These are phyloP conservation scores for Neoaliturus tenellus DNA, from an alignment of 2,888 invertebrate genomes.

Conservation along the genomic window DNA sequence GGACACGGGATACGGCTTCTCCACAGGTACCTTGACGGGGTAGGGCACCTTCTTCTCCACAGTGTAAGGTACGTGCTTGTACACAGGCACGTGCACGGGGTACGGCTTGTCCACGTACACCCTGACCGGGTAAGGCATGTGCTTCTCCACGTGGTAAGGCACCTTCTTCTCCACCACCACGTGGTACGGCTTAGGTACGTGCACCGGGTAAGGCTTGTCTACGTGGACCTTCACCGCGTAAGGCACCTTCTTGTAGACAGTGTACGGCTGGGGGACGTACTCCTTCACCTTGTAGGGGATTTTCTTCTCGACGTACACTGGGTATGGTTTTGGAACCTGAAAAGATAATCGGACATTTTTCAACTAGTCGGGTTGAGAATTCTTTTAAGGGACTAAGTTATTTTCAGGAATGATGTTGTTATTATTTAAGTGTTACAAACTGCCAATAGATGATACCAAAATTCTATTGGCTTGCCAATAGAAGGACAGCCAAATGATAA, in stretches of 20 bases:
- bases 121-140: conserved; percentile 57
- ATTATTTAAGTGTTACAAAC: too few species aligned
- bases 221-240: conserved; percentile 65
- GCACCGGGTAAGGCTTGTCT: conserved; percentile 59
- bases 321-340: conserved; percentile 80
- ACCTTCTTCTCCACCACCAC: conserved; percentile 84
- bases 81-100: conserved; percentile 56
- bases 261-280: conserved; percentile 74
- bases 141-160: conserved; percentile 73
- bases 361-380: too few species aligned
- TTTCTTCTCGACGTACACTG: conserved; percentile 70
- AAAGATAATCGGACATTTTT: too few species aligned
- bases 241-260: conserved; percentile 62
- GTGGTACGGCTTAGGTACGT: conserved; percentile 75
- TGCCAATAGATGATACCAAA: too few species aligned
- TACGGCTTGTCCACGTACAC: conserved; percentile 57
- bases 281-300: conserved; percentile 60
- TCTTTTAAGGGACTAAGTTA: too few species aligned
- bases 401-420: too few species aligned
- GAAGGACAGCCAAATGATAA: too few species aligned
- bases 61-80: conserved; percentile 34
- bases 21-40: conserved; percentile 65
- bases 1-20: conserved; percentile 61
- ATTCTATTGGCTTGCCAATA: too few species aligned
- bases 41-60: conserved; percentile 36